A percentile compares a stretch with the other conserved stretches of the same genome.
phyloP scores from a whole-genome alignment of 2,888 invertebrate species.

The Drosophila antonietae region DNA sequence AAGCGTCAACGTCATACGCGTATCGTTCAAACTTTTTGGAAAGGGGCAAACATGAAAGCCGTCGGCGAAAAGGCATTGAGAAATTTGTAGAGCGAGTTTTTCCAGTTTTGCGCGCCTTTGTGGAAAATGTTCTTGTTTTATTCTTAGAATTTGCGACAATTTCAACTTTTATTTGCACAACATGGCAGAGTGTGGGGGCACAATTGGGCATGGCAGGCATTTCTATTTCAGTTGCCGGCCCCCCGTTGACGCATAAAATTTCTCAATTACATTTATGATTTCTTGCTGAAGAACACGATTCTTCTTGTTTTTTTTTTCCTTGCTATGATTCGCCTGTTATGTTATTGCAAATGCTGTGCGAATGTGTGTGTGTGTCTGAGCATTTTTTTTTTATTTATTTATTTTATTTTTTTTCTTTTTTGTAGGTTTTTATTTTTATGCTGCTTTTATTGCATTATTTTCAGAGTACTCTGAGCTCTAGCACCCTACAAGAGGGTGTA shows the following conservation, averaged over 20 bases:
- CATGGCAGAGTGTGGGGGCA: constrained; percentile 1
- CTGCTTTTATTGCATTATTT: constrained; percentile 78
- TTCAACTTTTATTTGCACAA: constrained; percentile 74
- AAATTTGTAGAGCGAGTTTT: constrained; percentile 38
- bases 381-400: too few relatives aligned
- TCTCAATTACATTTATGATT: constrained; percentile 79
- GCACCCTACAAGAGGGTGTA: not conserved
- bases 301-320: constrained; percentile 26
- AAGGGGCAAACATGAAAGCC: not conserved
- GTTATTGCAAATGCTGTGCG: constrained; percentile 46
- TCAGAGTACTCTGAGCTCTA: constrained; percentile 40
- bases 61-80: not conserved
- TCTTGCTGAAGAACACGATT: constrained; percentile 54
- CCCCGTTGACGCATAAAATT: constrained; percentile 66
- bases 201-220: constrained; percentile 20
- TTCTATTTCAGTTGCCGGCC: constrained; percentile 24
- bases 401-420: not conserved
- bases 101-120: constrained; percentile 54
- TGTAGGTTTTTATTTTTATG: constrained; percentile 68
- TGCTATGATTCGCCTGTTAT: constrained; percentile 53
- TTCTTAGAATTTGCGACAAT: constrained; percentile 77
- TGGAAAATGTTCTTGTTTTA: constrained; percentile 59
- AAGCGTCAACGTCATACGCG: constrained; percentile 71
- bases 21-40: constrained; percentile 21
- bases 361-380: constrained; percentile 12